Conservation (phyloP, 2,797 vertebrate genomes). For the Pangasius mekongensis region DNA sequence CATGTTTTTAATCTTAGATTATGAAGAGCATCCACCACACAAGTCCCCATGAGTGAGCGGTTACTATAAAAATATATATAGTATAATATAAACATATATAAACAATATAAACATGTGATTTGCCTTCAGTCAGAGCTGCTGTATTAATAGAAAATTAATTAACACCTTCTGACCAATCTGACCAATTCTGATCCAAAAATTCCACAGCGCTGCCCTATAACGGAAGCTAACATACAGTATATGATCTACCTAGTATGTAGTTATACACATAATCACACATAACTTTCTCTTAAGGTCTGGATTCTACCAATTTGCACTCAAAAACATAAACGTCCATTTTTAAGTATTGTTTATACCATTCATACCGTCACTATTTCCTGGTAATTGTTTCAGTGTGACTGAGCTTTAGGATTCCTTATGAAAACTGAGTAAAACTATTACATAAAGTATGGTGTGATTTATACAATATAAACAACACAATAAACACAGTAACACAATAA, state of each 20-base stretch:
- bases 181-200: background rate
- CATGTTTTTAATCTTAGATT: background rate
- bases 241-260: background rate
- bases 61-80: background rate
- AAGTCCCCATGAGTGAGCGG: background rate
- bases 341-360: background rate
- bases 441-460: background rate
- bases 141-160: background rate
- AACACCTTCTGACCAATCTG: background rate
- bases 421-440: background rate
- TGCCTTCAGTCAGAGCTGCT: background rate
- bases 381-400: background rate
- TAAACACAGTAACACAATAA: background rate
- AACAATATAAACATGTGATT: background rate
- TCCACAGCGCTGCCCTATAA: background rate
- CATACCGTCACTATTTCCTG: background rate
- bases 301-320: background rate
- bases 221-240: background rate
- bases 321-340: background rate
- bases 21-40: too few relatives aligned
- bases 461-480: too few relatives aligned
- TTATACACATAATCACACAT: background rate
- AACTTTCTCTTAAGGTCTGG: background rate
- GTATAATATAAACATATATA: background rate
- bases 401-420: background rate